A percentile compares a stretch with the other conserved stretches of the same genome.
Conservation (phyloP, 30 jellyfish, hydroid and myxozoan genomes). For the Haliclystus octoradiatus region DNA sequence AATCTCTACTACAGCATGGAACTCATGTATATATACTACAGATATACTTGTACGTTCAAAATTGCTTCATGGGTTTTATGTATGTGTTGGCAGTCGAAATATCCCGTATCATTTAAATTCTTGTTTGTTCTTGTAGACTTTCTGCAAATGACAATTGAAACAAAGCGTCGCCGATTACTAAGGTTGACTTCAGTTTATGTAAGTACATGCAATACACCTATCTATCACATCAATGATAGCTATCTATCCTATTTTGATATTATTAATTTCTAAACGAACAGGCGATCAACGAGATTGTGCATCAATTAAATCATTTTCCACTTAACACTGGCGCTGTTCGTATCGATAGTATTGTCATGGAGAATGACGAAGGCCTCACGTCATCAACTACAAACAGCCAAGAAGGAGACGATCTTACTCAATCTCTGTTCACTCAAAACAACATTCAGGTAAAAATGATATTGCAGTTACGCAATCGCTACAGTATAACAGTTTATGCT, state of each 20-base stretch:
- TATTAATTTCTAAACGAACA: neutral
- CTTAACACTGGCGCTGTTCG: conserved; percentile 95
- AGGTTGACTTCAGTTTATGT: conserved; percentile 64
- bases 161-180: conserved; percentile 34
- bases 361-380: conserved; percentile 53
- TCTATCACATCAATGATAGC: neutral
- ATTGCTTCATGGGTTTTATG: too few relatives aligned
- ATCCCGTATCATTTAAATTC: too few relatives aligned
- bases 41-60: too few relatives aligned
- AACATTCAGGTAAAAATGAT: neutral
- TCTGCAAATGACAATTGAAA: conserved; percentile 21
- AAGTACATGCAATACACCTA: neutral
- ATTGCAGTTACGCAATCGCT: too few relatives aligned
- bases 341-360: conserved; percentile 72
- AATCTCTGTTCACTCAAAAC: neutral
- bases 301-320: conserved; percentile 79
- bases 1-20: too few relatives aligned
- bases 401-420: neutral
- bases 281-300: conserved; percentile 41
- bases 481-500: too few relatives aligned
- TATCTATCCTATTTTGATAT: neutral
- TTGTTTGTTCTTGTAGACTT: conserved; percentile 14
- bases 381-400: neutral
- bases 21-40: too few relatives aligned
- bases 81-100: too few relatives aligned